Percentiles rank a stretch among this genome's conserved stretches.
Evolutionary conservation across 1,140 invertebrate species (phyloP).

Genomic region (Rhagoletis pomonella): DNA sequence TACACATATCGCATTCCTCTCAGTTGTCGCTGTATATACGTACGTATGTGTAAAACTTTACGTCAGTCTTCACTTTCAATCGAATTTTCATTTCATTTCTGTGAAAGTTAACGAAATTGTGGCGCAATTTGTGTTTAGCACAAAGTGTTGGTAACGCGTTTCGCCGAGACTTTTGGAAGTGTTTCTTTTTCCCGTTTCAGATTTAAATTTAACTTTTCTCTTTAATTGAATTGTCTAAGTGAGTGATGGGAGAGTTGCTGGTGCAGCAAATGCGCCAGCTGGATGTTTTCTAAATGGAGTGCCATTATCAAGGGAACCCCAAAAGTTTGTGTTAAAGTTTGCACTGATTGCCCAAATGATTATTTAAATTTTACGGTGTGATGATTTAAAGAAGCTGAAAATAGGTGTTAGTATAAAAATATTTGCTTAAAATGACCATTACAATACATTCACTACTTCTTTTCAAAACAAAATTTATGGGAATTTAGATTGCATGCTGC

Average conservation of each 20-base stretch:
- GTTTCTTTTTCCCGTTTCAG: background rate
- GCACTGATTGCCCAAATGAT: slow-evolving; percentile 37
- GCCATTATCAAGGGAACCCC: background rate
- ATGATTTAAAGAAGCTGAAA: too few relatives aligned
- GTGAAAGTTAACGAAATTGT: slow-evolving; percentile 34
- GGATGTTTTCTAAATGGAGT: background rate
- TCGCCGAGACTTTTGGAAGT: background rate
- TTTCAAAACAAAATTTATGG: too few relatives aligned
- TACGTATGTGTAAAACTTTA: background rate
- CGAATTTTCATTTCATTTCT: slow-evolving; percentile 42
- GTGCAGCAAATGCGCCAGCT: background rate
- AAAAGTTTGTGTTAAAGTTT: background rate
- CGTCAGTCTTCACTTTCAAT: slow-evolving; percentile 40
- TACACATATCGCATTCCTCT: background rate
- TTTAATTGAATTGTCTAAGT: background rate
- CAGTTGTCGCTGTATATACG: background rate
- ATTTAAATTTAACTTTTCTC: slow-evolving; percentile 29
- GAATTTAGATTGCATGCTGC: too few relatives aligned
- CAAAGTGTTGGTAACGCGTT: slow-evolving; percentile 1
- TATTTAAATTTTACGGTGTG: background rate
- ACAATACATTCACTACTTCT: too few relatives aligned
- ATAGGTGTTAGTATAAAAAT: too few relatives aligned
- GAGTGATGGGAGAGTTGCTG: background rate
- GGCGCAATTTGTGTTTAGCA: slow-evolving; percentile 3
- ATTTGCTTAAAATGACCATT: too few relatives aligned